phyloP scores from a whole-genome alignment of 2,113 vertebrate species.

The Cricetomys ansorgei region DNA sequence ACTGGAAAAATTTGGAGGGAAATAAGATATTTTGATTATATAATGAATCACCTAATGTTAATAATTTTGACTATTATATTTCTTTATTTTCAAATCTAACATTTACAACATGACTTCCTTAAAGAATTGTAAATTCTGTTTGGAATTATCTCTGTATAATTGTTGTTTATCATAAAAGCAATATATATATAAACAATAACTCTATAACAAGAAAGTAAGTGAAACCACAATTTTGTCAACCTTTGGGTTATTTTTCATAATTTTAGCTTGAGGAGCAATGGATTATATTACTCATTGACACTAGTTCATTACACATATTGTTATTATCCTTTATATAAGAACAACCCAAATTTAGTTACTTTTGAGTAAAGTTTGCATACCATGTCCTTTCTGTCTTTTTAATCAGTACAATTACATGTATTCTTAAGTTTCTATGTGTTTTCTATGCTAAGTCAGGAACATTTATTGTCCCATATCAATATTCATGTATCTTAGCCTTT shows the following conservation, averaged over 20 bases:
- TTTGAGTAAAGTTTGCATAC: not conserved
- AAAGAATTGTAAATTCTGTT: constrained; percentile 30
- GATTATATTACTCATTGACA: not conserved
- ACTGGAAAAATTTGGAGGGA: not conserved
- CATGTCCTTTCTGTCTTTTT: not conserved
- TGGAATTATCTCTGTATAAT: not conserved
- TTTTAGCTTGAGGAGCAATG: not conserved
- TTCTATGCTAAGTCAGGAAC: not conserved
- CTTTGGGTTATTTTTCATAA: constrained; percentile 31
- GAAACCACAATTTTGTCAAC: not conserved
- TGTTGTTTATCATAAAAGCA: not conserved
- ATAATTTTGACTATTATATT: not conserved
- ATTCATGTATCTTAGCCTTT: not conserved
- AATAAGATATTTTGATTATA: not conserved
- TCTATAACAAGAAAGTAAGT: constrained; percentile 15
- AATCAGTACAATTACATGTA: constrained; percentile 4
- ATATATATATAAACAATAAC: not conserved
- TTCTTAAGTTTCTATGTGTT: not conserved
- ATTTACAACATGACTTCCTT: constrained; percentile 8
- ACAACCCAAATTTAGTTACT: not conserved
- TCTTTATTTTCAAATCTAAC: not conserved
- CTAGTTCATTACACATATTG: not conserved
- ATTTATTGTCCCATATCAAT: not conserved
- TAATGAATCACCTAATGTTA: not conserved
- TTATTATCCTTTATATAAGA: not conserved